phyloP scores from a whole-genome alignment of 2,113 vertebrate species.

The Circaetus gallicus region DNA sequence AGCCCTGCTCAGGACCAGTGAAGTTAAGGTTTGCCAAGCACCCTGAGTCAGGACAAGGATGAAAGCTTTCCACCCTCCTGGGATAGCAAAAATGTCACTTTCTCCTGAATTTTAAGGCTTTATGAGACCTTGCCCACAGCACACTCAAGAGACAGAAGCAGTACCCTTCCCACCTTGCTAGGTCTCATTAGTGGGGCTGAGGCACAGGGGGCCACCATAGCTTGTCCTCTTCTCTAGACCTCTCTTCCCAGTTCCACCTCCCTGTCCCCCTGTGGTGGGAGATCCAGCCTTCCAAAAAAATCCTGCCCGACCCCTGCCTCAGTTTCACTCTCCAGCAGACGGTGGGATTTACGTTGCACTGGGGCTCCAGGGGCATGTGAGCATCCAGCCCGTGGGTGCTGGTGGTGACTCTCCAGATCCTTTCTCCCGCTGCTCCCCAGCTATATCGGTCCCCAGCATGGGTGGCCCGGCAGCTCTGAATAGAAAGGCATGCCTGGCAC shows the following conservation, averaged over 20 bases:
- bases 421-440: background rate
- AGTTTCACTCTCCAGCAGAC: background rate
- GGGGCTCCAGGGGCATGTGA: accelerated
- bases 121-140: background rate
- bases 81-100: background rate
- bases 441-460: background rate
- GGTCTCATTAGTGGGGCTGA: background rate
- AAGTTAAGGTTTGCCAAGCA: background rate
- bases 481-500: background rate
- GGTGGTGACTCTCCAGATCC: background rate
- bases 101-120: background rate
- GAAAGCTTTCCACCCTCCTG: background rate
- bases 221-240: background rate
- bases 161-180: background rate
- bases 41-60: background rate
- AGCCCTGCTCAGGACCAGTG: background rate
- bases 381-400: accelerated
- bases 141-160: background rate
- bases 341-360: accelerated
- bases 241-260: background rate
- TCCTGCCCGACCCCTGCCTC: background rate
- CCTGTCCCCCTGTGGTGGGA: accelerated
- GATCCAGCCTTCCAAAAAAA: background rate
- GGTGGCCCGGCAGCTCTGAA: background rate
- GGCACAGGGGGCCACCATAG: background rate